Evolutionary conservation across 2,113 vertebrate genomes (phyloP).

Genomic region (Trematomus loennbergii): DNA sequence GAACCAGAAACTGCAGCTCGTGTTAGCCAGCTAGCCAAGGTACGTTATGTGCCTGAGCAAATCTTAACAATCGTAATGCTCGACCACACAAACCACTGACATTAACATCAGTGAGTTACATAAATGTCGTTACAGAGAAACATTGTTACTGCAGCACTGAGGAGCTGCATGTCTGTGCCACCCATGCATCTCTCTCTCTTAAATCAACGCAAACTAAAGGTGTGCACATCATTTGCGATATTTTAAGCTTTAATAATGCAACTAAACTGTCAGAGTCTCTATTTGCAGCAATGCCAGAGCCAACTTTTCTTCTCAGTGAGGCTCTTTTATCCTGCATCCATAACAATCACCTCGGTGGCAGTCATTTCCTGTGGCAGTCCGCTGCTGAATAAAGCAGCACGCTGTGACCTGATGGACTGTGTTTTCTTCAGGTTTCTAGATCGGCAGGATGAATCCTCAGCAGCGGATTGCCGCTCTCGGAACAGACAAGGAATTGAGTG

Average conservation of each 20-base stretch:
- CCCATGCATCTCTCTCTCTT: slow-evolving; percentile 21
- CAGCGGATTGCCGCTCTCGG: slow-evolving; percentile 99
- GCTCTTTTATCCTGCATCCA: slow-evolving; percentile 50
- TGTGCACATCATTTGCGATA: not conserved
- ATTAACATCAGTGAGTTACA: not conserved
- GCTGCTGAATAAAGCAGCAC: slow-evolving; percentile 24
- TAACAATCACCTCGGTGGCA: slow-evolving; percentile 39
- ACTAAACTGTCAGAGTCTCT: slow-evolving; percentile 6
- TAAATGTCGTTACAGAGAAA: slow-evolving; percentile 17
- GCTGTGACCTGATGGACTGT: slow-evolving; percentile 65
- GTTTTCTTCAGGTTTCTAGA: slow-evolving; percentile 86
- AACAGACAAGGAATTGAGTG: slow-evolving; percentile 99
- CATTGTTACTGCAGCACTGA: slow-evolving; percentile 27
- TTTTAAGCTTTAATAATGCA: not conserved
- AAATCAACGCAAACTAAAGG: slow-evolving; percentile 14
- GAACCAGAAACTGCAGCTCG: slow-evolving; percentile 53
- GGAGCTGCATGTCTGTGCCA: slow-evolving; percentile 58
- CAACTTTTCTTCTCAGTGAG: slow-evolving; percentile 58
- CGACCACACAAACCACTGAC: slow-evolving; percentile 34
- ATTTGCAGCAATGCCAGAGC: not conserved
- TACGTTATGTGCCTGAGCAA: slow-evolving; percentile 26
- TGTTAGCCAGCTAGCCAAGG: slow-evolving; percentile 53
- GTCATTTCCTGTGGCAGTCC: slow-evolving; percentile 36
- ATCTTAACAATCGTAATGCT: slow-evolving; percentile 4
- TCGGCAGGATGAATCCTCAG: slow-evolving; percentile 94